Base-by-base conservation (phyloP, 1,140 invertebrate genomes). In the Drosophila ficusphila region DNA sequence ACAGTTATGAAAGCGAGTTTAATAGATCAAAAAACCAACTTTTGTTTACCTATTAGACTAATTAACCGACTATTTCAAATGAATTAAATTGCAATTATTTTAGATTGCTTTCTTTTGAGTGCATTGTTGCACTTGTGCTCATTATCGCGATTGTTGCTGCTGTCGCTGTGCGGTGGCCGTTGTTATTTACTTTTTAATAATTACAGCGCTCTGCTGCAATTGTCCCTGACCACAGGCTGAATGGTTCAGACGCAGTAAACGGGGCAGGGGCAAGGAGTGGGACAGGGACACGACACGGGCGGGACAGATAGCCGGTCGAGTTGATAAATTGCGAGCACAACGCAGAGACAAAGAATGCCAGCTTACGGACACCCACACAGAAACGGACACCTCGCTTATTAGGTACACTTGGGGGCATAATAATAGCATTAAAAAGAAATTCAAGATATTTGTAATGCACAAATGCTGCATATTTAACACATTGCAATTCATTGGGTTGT, bases 181-280 rank as follows among this genome's bases (percentile, higher is more conserved):
- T 76, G 58, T 65, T 49, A 64, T 67, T 69, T 88, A 70, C 56
- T 86, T 85, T 85, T 86, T 67, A 86, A 88, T 86, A 86, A 86
- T 86, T 88, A 88, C 73, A 70, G 61, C 60, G 36, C 52, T 61
- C 68, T 52, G 67, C 58, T 64, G 60, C 82, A 86, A 86, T 86
- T 82, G 82, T 88, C 82, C 77, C 82, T 88, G 82, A 88, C 82
- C 82, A 78, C 68, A 79, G 60, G 49, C 49, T 48, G 52, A 57
- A 57, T 65, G 34, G 62, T 27, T 61, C 23, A 52, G 31, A 14
- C 27, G n/a, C 9, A 14, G 36, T n/a, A n/a, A n/a, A n/a, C n/a
- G n/a, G n/a, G n/a, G n/a, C n/a, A n/a, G n/a, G 2, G 18, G 11
- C 5, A 31, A 38, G 6, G n/a, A 38, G 19, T 34, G 36, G 18